Percentiles rank a stretch among this genome's conserved stretches.
These are phyloP conservation scores for Macroramphosus scolopax DNA, from an alignment of 2,797 vertebrate species.

Conservation along the genomic window DNA sequence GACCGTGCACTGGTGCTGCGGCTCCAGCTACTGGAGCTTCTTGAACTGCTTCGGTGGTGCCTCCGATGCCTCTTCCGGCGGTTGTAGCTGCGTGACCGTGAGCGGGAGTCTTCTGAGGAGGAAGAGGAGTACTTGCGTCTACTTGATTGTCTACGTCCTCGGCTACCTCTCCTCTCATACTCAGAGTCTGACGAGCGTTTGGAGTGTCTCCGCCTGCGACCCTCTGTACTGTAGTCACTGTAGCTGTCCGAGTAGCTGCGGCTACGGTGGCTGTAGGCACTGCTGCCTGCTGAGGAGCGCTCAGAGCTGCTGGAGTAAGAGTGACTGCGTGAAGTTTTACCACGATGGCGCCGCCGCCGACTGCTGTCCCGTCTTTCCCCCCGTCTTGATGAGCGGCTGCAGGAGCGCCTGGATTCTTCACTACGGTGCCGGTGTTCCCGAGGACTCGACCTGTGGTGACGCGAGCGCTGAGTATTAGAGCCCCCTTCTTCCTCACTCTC, in stretches of 20 bases:
- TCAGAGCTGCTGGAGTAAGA: slow-evolving; percentile 93
- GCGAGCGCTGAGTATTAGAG: slow-evolving; percentile 75
- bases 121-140: slow-evolving; percentile 88
- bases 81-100: slow-evolving; percentile 85
- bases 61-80: slow-evolving; percentile 82
- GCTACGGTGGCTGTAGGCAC: slow-evolving; percentile 85
- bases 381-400: slow-evolving; percentile 82
- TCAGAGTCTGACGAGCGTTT: slow-evolving; percentile 89
- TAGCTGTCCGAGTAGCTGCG: slow-evolving; percentile 92
- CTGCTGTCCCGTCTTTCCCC: slow-evolving; percentile 81
- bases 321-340: slow-evolving; percentile 78
- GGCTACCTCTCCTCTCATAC: slow-evolving; percentile 81
- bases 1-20: slow-evolving; percentile 91
- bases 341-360: slow-evolving; percentile 75
- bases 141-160: slow-evolving; percentile 82
- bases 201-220: slow-evolving; percentile 79
- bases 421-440: slow-evolving; percentile 83
- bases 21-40: slow-evolving; percentile 84
- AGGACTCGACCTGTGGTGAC: slow-evolving; percentile 80
- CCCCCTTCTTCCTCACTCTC: slow-evolving; percentile 88
- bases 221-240: slow-evolving; percentile 89
- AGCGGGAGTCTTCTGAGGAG: slow-evolving; percentile 87
- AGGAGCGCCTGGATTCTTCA: slow-evolving; percentile 87
- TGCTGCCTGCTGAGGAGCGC: slow-evolving; percentile 88
- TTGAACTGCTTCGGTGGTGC: slow-evolving; percentile 78